Evolutionary conservation across 1,140 invertebrate genomes (phyloP).

Genomic region (Cryptotermes secundus): DNA sequence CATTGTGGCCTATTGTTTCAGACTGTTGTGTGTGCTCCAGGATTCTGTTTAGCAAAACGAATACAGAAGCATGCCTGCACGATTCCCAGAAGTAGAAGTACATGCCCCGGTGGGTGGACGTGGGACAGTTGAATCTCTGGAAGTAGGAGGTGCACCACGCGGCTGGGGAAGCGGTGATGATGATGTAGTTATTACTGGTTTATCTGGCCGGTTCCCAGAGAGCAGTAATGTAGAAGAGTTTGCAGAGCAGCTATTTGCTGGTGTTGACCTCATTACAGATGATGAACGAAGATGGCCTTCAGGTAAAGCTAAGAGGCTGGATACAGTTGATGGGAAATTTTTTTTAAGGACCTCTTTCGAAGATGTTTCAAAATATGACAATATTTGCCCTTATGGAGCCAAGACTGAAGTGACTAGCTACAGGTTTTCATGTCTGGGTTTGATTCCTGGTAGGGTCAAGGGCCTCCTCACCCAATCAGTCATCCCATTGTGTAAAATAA

Average conservation of each 20-base stretch:
- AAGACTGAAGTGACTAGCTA: too few relatives aligned
- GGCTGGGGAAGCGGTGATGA: slow-evolving; percentile 50
- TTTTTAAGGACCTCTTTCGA: too few relatives aligned
- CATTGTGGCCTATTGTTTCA: background rate
- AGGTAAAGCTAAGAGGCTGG: slow-evolving; percentile 47
- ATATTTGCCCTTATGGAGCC: too few relatives aligned
- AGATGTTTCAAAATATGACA: too few relatives aligned
- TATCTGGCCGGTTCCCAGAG: slow-evolving; percentile 88
- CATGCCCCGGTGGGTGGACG: slow-evolving; percentile 28
- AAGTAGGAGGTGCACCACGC: slow-evolving; percentile 22
- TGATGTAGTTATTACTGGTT: slow-evolving; percentile 84
- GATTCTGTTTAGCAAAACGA: background rate
- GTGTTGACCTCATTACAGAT: slow-evolving; percentile 85
- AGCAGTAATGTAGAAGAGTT: slow-evolving; percentile 87
- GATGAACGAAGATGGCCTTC: slow-evolving; percentile 78
- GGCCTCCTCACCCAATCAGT: too few relatives aligned
- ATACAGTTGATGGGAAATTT: background rate
- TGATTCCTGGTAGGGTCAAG: too few relatives aligned
- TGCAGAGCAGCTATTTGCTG: slow-evolving; percentile 78
- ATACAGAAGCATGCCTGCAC: slow-evolving; percentile 55
- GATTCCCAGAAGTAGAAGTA: slow-evolving; percentile 52
- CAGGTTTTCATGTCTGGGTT: too few relatives aligned
- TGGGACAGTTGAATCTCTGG: slow-evolving; percentile 22
- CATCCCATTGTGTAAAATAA: too few relatives aligned
- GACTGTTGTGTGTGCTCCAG: background rate